Conservation (phyloP, 2,888 invertebrate genomes). For the Macrophya annulata region DNA sequence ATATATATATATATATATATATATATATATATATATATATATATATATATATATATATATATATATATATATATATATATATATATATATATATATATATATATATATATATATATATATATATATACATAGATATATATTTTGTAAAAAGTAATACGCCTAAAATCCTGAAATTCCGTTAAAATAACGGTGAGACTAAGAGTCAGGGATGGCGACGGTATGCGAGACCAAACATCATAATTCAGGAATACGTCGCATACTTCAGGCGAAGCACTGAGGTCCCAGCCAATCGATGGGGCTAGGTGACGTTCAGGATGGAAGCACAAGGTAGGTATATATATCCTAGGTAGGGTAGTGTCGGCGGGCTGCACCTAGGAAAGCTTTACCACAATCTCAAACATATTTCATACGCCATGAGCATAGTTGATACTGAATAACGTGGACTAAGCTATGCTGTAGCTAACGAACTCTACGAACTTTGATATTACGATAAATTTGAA, state of each 20-base stretch:
- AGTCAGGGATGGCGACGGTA: constrained; percentile 39
- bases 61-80: background rate
- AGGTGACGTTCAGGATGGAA: constrained; percentile 25
- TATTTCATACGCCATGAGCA: constrained; percentile 37
- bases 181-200: constrained; percentile 32
- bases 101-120: no score
- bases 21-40: no score
- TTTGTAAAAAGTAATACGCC: constrained; percentile 15
- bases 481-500: background rate
- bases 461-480: background rate
- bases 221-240: constrained; percentile 53
- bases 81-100: no score
- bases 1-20: no score
- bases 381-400: constrained; percentile 31
- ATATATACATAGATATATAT: background rate
- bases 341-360: background rate
- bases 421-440: constrained; percentile 22
- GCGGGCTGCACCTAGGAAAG: constrained; percentile 2
- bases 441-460: background rate
- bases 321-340: background rate
- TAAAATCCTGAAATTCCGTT: constrained; percentile 41
- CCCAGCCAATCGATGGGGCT: constrained; percentile 49
- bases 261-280: constrained; percentile 34
- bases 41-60: background rate
- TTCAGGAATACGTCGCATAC: constrained; percentile 52